A percentile compares a stretch with the other conserved stretches of the same genome.
These are phyloP conservation scores for Corythornis vintsioides DNA, from an alignment of 2,113 vertebrate species.

Conservation along the genomic window DNA sequence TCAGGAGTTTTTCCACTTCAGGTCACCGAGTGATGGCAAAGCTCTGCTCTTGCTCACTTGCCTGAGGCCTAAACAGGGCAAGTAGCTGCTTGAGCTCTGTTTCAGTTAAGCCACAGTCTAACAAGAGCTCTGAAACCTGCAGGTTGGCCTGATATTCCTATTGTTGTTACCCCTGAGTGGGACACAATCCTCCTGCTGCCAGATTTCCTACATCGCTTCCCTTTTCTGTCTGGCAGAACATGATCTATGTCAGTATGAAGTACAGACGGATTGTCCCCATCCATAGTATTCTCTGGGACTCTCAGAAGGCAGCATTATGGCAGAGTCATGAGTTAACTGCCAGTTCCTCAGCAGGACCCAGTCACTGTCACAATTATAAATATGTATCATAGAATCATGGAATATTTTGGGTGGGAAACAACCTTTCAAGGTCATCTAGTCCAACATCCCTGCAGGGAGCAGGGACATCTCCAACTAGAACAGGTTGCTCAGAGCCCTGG, in stretches of 20 bases:
- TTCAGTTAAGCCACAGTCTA: neutral
- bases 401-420: neutral
- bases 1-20: conserved; percentile 15
- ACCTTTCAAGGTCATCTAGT: neutral
- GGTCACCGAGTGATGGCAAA: neutral
- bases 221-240: neutral
- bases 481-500: neutral
- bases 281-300: neutral
- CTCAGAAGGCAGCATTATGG: neutral
- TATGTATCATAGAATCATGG: neutral
- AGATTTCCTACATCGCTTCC: neutral
- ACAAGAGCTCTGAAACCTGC: neutral
- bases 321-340: neutral
- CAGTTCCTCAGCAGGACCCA: neutral
- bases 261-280: neutral
- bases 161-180: neutral
- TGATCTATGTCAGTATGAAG: neutral
- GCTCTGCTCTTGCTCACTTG: conserved; percentile 16
- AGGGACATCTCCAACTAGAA: neutral
- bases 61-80: conserved; percentile 36
- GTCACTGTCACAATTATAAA: neutral
- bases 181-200: neutral
- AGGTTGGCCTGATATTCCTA: neutral
- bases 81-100: conserved; percentile 1
- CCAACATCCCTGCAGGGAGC: neutral